Base-by-base conservation (phyloP, 1,140 invertebrate genomes). In the Lasaia peninsularis region DNA sequence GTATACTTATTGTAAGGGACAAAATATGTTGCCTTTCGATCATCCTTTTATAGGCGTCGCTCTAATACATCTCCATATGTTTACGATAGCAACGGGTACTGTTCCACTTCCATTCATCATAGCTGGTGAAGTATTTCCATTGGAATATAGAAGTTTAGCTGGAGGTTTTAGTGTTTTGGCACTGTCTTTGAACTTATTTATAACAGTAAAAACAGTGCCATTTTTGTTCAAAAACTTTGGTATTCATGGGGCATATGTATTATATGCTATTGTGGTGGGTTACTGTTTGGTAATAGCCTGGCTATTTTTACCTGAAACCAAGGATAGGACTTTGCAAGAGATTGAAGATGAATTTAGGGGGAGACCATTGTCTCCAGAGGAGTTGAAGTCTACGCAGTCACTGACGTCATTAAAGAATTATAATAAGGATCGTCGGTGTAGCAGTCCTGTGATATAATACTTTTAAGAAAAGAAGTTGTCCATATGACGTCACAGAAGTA, bases 51-150 rank as follows among this genome's bases (percentile, higher is more conserved):
- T 78, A 18, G 78, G 78, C 35, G 60, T 75, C 6, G 33, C 66
- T 7, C 58, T 81, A 12, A 67, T 84, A 1, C 75, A 76, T 16
- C 60, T 80, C 2, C 71, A 80, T 16, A 74, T 84, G 63, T 71
- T 75, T 9, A 65, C 75, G n/a, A 67, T 84, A 11, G 72, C 75
- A 1, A 78, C 73, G 9, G 80, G 80, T 2, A 73, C 73, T 8
- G 63, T 80, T 1, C 78, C 78, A 4, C 32, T 84, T 1, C 80
- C 80, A 14, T 69, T 73, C 12, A 69, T 80, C 0, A 84, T 84
- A 24, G 71, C 73, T 24, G 80, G 78, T 10, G 80, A 84, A 63
- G 52, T 83, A 8, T 83, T 80, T 37, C 80, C 80, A 16, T 48
- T 79, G 5, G 67, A 78, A 50, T 80, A 79, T 44, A 67, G 73